phyloP scores from a whole-genome alignment of 2,888 invertebrate genomes.

The Unio pictorum region DNA sequence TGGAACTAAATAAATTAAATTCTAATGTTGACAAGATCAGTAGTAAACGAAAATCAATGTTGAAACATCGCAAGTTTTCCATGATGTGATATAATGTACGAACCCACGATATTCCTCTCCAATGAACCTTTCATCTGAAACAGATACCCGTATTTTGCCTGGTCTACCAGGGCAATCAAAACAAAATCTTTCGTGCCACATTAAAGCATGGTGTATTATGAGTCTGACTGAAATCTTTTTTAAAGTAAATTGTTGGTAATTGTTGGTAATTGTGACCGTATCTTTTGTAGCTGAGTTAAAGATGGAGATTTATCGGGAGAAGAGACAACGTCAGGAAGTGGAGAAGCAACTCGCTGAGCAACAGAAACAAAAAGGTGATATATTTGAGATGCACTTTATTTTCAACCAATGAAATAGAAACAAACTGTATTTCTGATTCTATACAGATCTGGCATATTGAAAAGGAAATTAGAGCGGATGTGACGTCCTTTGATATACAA shows the following conservation, averaged over 20 bases:
- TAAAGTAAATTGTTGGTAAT: neutral
- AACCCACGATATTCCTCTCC: no score
- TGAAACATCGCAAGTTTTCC: no score
- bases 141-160: no score
- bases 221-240: neutral
- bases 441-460: neutral
- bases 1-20: no score
- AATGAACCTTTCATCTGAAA: no score
- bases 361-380: conserved; percentile 90
- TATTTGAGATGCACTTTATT: neutral
- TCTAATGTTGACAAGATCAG: no score
- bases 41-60: no score
- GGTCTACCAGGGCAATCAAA: no score
- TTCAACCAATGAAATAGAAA: neutral
- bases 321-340: conserved; percentile 93
- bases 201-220: no score
- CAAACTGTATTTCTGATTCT: neutral
- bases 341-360: conserved; percentile 95
- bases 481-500: neutral
- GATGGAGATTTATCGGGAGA: conserved; percentile 93
- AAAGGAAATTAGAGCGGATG: neutral
- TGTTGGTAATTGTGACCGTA: neutral
- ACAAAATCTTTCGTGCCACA: no score
- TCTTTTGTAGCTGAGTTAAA: conserved; percentile 91
- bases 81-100: no score